Base-by-base conservation (phyloP, 1,140 invertebrate species). In the Elymnias hypermnestra region DNA sequence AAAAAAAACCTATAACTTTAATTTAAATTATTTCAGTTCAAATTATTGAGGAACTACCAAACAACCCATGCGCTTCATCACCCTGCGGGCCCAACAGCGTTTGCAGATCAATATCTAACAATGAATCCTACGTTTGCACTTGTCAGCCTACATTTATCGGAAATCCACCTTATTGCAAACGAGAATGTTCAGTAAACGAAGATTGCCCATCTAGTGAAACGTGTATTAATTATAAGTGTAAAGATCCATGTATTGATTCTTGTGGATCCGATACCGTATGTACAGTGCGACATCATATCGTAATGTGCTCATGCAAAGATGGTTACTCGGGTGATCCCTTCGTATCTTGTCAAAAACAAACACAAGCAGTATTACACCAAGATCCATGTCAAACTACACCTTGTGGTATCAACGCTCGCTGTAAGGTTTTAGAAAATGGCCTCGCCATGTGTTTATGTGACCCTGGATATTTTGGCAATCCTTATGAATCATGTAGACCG, bases 21-120 rank as follows among this genome's bases (percentile, higher is more conserved):
- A 31, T 21, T 3, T 21, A 21, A 21, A 21, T 39, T 61, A 21
- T 72, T 79, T 29, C 51, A 73, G 72, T 83, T 62, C 54, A 70
- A 64, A 22, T 38, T 41, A 21, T 59, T 15, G 64, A 82, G 35
- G 81, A 87, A 61, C 67, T 72, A 45, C 70, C 79, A 7, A 63
- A 70, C 31, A 88, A 93, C 78, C 92, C 93, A 14, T 94, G 93
- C 61, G 72, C 90, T 10, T 92, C 92, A 29, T 90, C 91, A 17
- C 93, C 92, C 5, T 94, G 93, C 75, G 93, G 93, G 3, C 83
- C 89, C 15, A 88, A 92, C 56, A 88, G 90, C 23, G 76, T 92
- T 61, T 95, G 94, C 65, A 87, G 88, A 43, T 66, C 88, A 63
- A 83, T 88, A 33, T 65, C 88, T 26, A 86, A 89, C 15, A 88